phyloP scores from a whole-genome alignment of 2,888 invertebrate species.

The Netelia fuscicornis region DNA sequence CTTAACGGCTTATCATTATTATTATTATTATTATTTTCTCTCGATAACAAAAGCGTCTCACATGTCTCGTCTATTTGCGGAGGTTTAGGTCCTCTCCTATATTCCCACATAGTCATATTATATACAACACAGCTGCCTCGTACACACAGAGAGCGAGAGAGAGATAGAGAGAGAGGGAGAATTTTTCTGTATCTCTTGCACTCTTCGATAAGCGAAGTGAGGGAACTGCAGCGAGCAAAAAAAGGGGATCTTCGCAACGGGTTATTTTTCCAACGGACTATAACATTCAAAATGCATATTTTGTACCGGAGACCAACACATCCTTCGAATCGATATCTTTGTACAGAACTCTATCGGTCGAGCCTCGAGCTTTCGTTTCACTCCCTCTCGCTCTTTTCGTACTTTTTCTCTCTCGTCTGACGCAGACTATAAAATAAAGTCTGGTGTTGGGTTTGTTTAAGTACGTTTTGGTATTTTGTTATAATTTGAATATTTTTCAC shows the following conservation, averaged over 20 bases:
- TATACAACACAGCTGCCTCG: constrained; percentile 48
- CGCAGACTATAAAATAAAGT: too few relatives aligned
- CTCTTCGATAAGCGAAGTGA: constrained; percentile 54
- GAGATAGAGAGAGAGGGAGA: not conserved
- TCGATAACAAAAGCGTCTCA: constrained; percentile 51
- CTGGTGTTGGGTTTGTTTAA: too few relatives aligned
- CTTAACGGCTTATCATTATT: not conserved
- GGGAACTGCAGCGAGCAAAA: constrained; percentile 48
- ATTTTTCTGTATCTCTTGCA: constrained; percentile 7
- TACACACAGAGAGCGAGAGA: constrained; percentile 1
- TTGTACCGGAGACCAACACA: constrained; percentile 37
- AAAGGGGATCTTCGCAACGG: constrained; percentile 50
- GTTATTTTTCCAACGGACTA: constrained; percentile 68
- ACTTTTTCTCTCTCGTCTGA: not conserved
- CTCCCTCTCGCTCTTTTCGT: not conserved
- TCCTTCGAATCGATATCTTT: constrained; percentile 65
- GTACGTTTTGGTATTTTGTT: too few relatives aligned
- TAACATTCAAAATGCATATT: constrained; percentile 60
- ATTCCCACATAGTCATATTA: not conserved
- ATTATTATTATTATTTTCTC: not conserved
- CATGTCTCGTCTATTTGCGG: constrained; percentile 52
- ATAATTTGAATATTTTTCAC: too few relatives aligned
- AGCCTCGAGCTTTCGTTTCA: not conserved
- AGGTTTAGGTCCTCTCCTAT: constrained; percentile 46
- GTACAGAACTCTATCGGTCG: constrained; percentile 28